These are phyloP conservation scores for Ramazzottius varieornatus DNA, from an alignment of 2,888 invertebrate species.

Conservation along the genomic window DNA sequence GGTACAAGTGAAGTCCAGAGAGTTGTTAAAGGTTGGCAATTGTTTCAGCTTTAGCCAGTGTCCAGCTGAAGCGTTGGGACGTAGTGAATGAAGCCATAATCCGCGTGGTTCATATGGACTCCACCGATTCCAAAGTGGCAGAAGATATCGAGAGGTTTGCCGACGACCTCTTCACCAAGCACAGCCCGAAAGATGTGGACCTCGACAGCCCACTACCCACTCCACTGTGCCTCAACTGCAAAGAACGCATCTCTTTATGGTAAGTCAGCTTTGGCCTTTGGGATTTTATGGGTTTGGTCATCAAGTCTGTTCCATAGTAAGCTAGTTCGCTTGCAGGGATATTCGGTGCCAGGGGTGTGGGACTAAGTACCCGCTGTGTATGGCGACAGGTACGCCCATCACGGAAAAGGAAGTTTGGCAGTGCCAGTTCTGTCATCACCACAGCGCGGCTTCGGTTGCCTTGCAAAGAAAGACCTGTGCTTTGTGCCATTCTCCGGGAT, in stretches of 20 bases:
- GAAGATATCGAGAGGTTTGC: not conserved
- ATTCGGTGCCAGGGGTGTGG: not conserved
- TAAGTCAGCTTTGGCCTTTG: not conserved
- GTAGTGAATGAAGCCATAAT: not conserved
- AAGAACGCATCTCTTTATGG: not conserved
- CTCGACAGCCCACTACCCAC: not conserved
- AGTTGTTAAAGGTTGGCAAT: too few species aligned
- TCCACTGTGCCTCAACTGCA: not conserved
- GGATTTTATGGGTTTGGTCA: not conserved
- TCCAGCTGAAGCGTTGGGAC: not conserved
- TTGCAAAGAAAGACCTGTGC: not conserved
- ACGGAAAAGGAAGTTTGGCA: slow-evolving; percentile 2
- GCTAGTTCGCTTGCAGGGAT: not conserved
- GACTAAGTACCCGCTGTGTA: not conserved
- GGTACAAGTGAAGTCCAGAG: too few species aligned
- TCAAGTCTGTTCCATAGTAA: not conserved
- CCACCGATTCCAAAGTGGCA: not conserved
- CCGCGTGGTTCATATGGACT: not conserved
- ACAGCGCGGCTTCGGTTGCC: not conserved
- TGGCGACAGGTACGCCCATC: not conserved
- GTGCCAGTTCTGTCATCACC: not conserved
- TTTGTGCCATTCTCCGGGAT: not conserved
- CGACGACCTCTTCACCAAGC: not conserved
- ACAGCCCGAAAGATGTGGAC: slow-evolving; percentile 3
- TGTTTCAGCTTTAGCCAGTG: not conserved